Conservation (phyloP, 2,888 invertebrate genomes). For the Apodemia duryi region DNA sequence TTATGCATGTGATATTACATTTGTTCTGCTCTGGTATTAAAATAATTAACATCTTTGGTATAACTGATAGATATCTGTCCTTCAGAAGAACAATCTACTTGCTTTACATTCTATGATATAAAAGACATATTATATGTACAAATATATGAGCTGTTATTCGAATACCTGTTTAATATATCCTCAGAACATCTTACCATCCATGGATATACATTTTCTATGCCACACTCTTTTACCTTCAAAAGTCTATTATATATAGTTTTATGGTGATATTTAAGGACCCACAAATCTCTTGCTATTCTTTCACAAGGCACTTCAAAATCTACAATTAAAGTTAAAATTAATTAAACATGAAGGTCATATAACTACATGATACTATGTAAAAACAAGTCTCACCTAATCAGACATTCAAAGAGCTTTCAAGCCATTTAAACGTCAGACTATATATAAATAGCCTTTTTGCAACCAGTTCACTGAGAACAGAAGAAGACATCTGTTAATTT, state of each 20-base stretch:
- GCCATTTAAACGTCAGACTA: constrained; percentile 74
- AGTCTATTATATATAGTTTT: constrained; percentile 74
- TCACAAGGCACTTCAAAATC: constrained; percentile 75
- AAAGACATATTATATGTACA: too few relatives aligned
- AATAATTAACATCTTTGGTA: too few relatives aligned
- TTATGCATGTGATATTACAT: too few relatives aligned
- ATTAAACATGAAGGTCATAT: too few relatives aligned
- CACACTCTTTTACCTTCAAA: constrained; percentile 64
- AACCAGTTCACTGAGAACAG: constrained; percentile 62
- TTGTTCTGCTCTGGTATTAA: too few relatives aligned
- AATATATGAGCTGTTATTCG: too few relatives aligned
- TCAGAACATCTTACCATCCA: constrained; percentile 84
- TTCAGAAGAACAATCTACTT: too few relatives aligned
- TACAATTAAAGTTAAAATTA: constrained; percentile 30
- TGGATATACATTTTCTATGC: constrained; percentile 75
- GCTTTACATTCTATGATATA: too few relatives aligned
- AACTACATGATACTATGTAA: too few relatives aligned
- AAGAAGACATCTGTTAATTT: constrained; percentile 58
- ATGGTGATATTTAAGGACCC: constrained; percentile 81
- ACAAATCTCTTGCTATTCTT: constrained; percentile 80
- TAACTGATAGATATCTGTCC: too few relatives aligned
- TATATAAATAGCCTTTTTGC: constrained; percentile 76
- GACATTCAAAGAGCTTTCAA: constrained; percentile 70
- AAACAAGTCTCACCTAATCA: constrained; percentile 58
- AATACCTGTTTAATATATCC: constrained; percentile 74